A percentile compares a stretch with the other conserved stretches of the same genome.
Evolutionary conservation across 2,888 invertebrate species (phyloP).

Genomic region (Pocota personata): DNA sequence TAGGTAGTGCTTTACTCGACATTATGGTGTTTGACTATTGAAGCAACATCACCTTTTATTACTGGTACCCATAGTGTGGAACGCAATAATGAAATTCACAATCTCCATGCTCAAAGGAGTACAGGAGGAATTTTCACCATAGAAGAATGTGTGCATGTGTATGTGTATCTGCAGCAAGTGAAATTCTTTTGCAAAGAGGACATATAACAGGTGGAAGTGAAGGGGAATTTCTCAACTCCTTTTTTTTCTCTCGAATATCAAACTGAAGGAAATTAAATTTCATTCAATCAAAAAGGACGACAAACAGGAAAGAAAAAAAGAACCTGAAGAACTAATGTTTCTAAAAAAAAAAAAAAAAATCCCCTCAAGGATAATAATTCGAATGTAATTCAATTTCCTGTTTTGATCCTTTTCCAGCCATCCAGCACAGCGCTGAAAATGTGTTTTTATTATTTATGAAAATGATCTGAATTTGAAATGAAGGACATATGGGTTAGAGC

Average conservation of each 20-base stretch:
- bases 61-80: too few species aligned
- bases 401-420: conserved; percentile 29
- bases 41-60: too few species aligned
- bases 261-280: conserved; percentile 51
- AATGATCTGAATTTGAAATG: conserved; percentile 68
- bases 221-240: conserved; percentile 11
- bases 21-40: conserved; percentile 40
- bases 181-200: conserved; percentile 41
- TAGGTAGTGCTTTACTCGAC: conserved; percentile 48
- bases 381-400: conserved; percentile 67
- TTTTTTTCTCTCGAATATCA: not conserved
- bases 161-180: conserved; percentile 1
- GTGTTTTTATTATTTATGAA: conserved; percentile 72
- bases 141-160: not conserved
- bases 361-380: conserved; percentile 49
- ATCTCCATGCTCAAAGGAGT: not conserved
- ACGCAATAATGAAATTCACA: not conserved
- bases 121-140: not conserved
- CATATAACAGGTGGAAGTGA: conserved; percentile 46
- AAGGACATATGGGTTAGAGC: conserved; percentile 65
- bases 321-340: conserved; percentile 14
- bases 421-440: conserved; percentile 40
- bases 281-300: conserved; percentile 51
- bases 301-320: not conserved
- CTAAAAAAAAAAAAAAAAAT: not conserved